A percentile compares a stretch with the other conserved stretches of the same genome.
Evolutionary conservation across 2,113 vertebrate genomes (phyloP).

Genomic region (Lycocorax pyrrhopterus): DNA sequence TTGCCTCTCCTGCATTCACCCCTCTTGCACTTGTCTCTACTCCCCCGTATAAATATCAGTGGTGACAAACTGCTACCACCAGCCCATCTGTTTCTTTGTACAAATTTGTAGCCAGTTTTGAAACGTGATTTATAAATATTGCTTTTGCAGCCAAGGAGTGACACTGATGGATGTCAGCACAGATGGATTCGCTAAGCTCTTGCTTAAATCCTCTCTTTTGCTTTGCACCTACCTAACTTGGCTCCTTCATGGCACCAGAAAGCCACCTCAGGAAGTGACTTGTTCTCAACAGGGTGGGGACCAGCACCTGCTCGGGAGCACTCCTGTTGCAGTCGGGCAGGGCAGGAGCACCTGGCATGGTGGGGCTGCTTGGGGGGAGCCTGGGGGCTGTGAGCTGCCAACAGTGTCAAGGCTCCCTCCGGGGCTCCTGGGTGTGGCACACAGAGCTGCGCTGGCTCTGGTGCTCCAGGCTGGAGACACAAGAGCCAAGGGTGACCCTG

Average conservation of each 20-base stretch:
- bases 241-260: not conserved
- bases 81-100: conserved; percentile 80
- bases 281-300: not conserved
- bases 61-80: conserved; percentile 72
- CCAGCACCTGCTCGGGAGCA: rapidly evolving
- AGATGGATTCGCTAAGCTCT: conserved; percentile 70
- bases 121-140: conserved; percentile 84
- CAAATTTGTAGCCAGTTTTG: conserved; percentile 81
- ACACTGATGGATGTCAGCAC: conserved; percentile 78
- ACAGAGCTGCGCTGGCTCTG: not conserved
- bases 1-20: not conserved
- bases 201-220: conserved; percentile 41
- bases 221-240: not conserved
- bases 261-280: not conserved
- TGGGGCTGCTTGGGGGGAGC: not conserved
- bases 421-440: not conserved
- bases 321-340: not conserved
- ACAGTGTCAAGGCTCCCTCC: rapidly evolving
- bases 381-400: not conserved
- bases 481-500: not conserved
- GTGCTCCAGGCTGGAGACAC: rapidly evolving
- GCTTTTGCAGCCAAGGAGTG: conserved; percentile 76
- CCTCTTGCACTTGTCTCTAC: conserved; percentile 22
- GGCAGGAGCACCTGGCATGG: not conserved
- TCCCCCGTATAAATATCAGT: conserved; percentile 60